Base-by-base conservation (phyloP, 2,113 vertebrate species). In the Progne subis region DNA sequence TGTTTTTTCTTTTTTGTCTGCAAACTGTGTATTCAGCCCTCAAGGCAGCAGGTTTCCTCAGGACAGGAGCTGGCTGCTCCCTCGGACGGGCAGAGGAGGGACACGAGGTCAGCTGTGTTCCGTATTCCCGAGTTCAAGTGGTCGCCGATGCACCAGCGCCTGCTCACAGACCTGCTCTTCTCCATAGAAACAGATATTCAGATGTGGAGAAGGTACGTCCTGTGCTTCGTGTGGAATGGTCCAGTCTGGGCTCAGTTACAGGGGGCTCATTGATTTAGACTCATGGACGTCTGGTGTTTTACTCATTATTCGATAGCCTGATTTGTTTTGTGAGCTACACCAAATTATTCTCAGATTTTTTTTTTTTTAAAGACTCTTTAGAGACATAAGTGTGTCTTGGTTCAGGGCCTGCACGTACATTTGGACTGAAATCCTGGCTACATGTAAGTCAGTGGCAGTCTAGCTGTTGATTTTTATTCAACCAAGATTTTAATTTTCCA, bases 151-250 rank as follows among this genome's bases (percentile, higher is more conserved):
- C 99, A 99, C 90, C 99, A 99, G 47, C 99, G 99, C 80, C 98
- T 99, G 96, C 99, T 99, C 72, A 99, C 99, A 18, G 99, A 99
- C 97, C 96, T 99, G 31, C 98, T 99, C 9, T 99, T 99, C 97
- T 99, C 99, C 41, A 99, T 99, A 46, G 99, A 99, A 97, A 99
- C 99, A 21, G 99, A 99, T 53, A 98, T 99, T 91, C 99, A 99
- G 94, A 99, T 99, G 99, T 99, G 99, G 99, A 98, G 99, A 97
- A 99, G 99, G 99, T 99, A 95, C 93, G 79, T 67, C 39, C 14
- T 75, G 0, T 85, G 44, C 37, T 91, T 83, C 64, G 2, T 70
- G 12, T 32, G 59, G 41, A 50, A 9, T 26, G 8, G 17, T 41
- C 26, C 71, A 34, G 18, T 12, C 43, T 69, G 60, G 11, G 3